These are phyloP conservation scores for Brevimyrus niger DNA, from an alignment of 2,113 vertebrate species.

Conservation along the genomic window DNA sequence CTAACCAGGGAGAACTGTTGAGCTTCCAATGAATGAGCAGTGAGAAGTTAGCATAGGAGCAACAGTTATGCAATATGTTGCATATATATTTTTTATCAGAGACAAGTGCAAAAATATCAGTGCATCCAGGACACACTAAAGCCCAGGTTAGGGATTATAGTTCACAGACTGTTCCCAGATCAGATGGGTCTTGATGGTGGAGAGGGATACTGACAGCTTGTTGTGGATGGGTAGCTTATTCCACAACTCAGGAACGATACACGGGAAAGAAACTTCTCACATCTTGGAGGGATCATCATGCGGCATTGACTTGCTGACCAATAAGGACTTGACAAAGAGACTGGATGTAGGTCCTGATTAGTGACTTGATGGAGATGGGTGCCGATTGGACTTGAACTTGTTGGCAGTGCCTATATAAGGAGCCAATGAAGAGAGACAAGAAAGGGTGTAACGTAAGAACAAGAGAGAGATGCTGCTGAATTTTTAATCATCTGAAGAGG, in stretches of 20 bases:
- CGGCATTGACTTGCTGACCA: not conserved
- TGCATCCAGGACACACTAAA: not conserved
- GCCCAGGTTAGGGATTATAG: not conserved
- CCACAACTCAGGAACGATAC: not conserved
- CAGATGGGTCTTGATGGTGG: not conserved
- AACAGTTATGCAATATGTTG: not conserved
- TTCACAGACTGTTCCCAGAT: not conserved
- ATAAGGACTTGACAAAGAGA: not conserved
- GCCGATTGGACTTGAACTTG: not conserved
- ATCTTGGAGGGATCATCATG: not conserved
- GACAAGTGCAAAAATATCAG: not conserved
- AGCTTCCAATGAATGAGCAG: not conserved
- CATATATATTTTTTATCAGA: not conserved
- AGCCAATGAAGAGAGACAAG: not conserved
- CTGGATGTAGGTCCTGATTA: not conserved
- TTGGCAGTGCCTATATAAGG: not conserved
- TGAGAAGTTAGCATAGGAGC: not conserved
- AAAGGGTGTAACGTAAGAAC: not conserved
- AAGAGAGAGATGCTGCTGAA: not conserved
- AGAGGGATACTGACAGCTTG: not conserved
- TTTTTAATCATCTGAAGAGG: not conserved
- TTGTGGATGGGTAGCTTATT: not conserved
- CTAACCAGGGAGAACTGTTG: not conserved
- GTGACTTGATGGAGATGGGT: not conserved
- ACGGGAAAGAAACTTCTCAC: not conserved